Evolutionary conservation across 2,888 invertebrate species (phyloP), one percentile per base, ranked within the genome.

Genomic region (Rapana venosa): DNA sequence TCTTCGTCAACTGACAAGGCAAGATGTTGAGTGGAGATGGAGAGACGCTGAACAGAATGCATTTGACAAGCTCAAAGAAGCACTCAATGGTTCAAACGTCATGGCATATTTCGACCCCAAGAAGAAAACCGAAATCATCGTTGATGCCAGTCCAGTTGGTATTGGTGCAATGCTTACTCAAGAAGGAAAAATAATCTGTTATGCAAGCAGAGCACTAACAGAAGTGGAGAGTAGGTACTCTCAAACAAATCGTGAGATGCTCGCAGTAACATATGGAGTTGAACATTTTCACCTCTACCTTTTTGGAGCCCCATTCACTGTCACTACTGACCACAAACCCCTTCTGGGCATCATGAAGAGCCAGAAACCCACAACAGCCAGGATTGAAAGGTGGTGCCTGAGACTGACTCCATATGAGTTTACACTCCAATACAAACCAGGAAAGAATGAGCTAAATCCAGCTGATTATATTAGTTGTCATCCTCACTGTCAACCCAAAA

Each of bases 161-260:
- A 5, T 84, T 47, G 56, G 58, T 8, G 93, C 92, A 0, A 92
- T 93, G 15, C 87, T 93, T 0, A 87, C 87, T n/a, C 93, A 94
- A 70, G 58, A 84, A n/a, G 86, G 92, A 47, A 90, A 90, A 17
- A 88, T 90, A 83, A 90, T 92, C n/a, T 90, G 92, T 15, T 88
- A 90, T 30, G 35, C 87, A 13, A 87, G 66, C 66, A 4, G 87
- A 32, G 61, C 87, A 32, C 32, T 87, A 32, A 85, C 85, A 58
- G 58, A 26, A 5, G 20, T 22, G 2, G 87, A 87, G 22, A 5
- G 26, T n/a, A 47, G n/a, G 30, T 56, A 84, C 17, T 56, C 84
- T 6, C 93, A 94, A 85, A 94, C 93, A 26, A 93, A 93, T 47
- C 81, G 92, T 22, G 93, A 94, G 87, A 91, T 92, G 87, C 88